A percentile compares a stretch with the other conserved stretches of the same genome.
Conservation (phyloP, 2,888 invertebrate species). For the Oxytorus armatus region DNA sequence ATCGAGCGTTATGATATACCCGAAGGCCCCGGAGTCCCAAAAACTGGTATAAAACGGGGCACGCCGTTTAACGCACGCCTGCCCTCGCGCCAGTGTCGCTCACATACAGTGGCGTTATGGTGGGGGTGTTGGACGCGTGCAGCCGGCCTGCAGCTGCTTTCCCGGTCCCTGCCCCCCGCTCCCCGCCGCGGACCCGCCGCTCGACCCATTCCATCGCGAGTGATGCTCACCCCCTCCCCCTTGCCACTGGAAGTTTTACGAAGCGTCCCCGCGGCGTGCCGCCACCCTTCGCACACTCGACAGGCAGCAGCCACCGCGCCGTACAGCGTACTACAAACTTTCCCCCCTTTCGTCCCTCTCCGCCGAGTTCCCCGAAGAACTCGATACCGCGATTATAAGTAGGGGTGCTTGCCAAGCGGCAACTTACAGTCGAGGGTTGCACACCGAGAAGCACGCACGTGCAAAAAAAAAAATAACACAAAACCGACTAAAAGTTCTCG, state of each 20-base stretch:
- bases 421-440: conserved; percentile 84
- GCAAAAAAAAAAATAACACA: background rate
- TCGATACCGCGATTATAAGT: conserved; percentile 82
- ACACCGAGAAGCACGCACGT: conserved; percentile 71
- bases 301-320: conserved; percentile 12
- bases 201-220: conserved; percentile 75
- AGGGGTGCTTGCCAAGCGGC: conserved; percentile 81
- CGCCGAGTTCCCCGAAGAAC: conserved; percentile 3
- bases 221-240: conserved; percentile 79
- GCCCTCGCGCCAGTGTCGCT: conserved; percentile 79
- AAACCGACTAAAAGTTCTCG: background rate
- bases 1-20: background rate
- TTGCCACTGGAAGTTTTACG: conserved; percentile 76
- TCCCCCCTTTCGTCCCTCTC: background rate
- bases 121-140: conserved; percentile 84
- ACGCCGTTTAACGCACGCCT: conserved; percentile 24
- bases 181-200: conserved; percentile 78
- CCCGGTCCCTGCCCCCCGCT: conserved; percentile 83
- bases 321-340: background rate
- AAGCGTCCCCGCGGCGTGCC: conserved; percentile 43
- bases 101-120: conserved; percentile 71
- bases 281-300: conserved; percentile 13
- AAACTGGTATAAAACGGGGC: conserved; percentile 40
- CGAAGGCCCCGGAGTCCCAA: conserved; percentile 25
- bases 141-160: conserved; percentile 84